Evolutionary conservation across 2,888 invertebrate genomes (phyloP).

Genomic region (Drosophila siamana): DNA sequence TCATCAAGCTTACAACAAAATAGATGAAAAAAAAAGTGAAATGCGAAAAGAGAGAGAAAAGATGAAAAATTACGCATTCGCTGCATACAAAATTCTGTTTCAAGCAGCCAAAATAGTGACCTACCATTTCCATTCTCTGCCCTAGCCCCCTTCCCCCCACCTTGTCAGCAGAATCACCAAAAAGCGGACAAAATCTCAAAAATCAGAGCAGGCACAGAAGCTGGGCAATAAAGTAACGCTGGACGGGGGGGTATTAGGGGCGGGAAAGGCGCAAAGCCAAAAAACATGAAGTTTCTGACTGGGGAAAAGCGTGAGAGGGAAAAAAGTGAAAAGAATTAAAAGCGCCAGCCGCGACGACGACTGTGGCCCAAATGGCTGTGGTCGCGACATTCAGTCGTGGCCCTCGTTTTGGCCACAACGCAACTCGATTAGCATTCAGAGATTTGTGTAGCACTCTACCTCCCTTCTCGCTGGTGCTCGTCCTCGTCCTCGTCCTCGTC

Average conservation of each 20-base stretch:
- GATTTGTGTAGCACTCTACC: conserved; percentile 51
- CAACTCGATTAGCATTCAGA: conserved; percentile 80
- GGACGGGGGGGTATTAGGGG: not conserved
- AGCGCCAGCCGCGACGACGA: conserved; percentile 76
- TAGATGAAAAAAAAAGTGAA: conserved; percentile 1
- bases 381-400: conserved; percentile 63
- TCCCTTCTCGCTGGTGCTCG: not conserved
- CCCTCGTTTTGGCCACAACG: conserved; percentile 19
- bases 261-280: conserved; percentile 32
- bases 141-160: too few species aligned
- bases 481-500: not conserved
- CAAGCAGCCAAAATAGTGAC: conserved; percentile 58
- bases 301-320: conserved; percentile 13
- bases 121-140: conserved; percentile 4
- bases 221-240: not conserved
- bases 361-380: conserved; percentile 70
- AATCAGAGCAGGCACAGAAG: conserved; percentile 57
- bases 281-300: conserved; percentile 60
- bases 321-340: conserved; percentile 68
- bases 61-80: conserved; percentile 33
- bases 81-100: conserved; percentile 68
- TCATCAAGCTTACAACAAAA: conserved; percentile 26
- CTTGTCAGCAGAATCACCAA: conserved; percentile 19
- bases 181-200: conserved; percentile 56
- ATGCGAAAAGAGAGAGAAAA: conserved; percentile 2